phyloP scores from a whole-genome alignment of 2,113 vertebrate species.

The Sander lucioperca region DNA sequence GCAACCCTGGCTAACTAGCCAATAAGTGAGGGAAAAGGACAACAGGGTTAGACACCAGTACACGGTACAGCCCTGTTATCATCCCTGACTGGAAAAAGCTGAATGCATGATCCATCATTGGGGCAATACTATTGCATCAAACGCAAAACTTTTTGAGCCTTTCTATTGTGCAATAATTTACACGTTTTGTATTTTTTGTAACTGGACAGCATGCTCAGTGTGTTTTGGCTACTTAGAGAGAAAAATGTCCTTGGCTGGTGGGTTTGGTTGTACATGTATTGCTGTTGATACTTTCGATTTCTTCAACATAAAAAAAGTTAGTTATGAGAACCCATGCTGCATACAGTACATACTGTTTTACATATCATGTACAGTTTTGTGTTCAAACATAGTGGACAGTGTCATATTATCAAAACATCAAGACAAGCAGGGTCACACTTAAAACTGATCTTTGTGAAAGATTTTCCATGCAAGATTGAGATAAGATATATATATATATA shows the following conservation, averaged over 20 bases:
- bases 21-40: slow-evolving; percentile 73
- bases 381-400: slow-evolving; percentile 88
- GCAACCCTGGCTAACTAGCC: slow-evolving; percentile 71
- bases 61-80: slow-evolving; percentile 79
- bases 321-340: slow-evolving; percentile 89
- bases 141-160: slow-evolving; percentile 96
- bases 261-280: slow-evolving; percentile 92
- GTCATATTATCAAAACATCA: slow-evolving; percentile 88
- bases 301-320: slow-evolving; percentile 74
- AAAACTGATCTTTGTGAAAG: slow-evolving; percentile 84
- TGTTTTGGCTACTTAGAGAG: slow-evolving; percentile 94
- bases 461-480: slow-evolving; percentile 88
- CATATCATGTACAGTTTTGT: slow-evolving; percentile 98
- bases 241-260: slow-evolving; percentile 91
- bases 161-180: slow-evolving; percentile 99
- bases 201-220: slow-evolving; percentile 97
- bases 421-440: slow-evolving; percentile 89
- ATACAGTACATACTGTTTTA: slow-evolving; percentile 94
- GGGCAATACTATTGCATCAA: slow-evolving; percentile 97
- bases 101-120: slow-evolving; percentile 95
- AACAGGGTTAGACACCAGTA: slow-evolving; percentile 90
- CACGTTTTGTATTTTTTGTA: slow-evolving; percentile 98
- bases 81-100: slow-evolving; percentile 86
- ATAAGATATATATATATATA: slow-evolving; percentile 43
- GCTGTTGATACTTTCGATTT: slow-evolving; percentile 90